These are phyloP conservation scores for Apamea sordens DNA, from an alignment of 2,888 invertebrate species.

Conservation along the genomic window DNA sequence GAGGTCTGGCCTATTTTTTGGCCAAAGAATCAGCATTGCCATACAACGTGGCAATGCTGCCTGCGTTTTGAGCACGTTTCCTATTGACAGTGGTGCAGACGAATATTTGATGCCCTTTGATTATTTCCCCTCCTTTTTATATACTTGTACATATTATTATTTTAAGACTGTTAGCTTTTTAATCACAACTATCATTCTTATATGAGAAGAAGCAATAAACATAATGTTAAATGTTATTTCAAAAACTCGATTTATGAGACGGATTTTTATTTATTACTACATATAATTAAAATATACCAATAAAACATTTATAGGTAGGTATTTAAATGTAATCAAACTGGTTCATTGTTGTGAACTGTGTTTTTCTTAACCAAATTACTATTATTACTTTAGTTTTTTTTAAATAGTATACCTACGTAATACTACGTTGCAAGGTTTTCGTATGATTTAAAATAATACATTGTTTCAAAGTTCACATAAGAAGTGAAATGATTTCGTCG, in stretches of 20 bases:
- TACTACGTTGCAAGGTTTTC: constrained; percentile 16
- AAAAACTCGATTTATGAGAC: constrained; percentile 3
- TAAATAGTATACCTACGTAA: neutral
- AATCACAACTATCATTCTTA: no score
- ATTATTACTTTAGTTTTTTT: constrained; percentile 7
- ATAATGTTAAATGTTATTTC: neutral
- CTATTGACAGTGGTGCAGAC: no score
- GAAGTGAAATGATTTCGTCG: constrained; percentile 30
- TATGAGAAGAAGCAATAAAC: neutral
- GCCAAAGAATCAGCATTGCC: no score
- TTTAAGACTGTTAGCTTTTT: no score
- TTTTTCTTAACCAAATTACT: neutral
- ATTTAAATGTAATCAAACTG: constrained; percentile 9
- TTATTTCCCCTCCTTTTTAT: no score
- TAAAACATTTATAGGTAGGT: neutral
- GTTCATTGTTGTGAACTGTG: constrained; percentile 5
- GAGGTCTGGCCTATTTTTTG: no score
- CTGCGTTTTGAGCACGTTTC: no score
- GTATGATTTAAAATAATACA: constrained; percentile 27
- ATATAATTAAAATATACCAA: neutral
- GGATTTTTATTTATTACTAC: neutral
- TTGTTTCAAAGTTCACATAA: constrained; percentile 44
- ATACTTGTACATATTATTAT: no score
- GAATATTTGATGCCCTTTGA: no score
- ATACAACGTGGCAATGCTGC: no score